A percentile compares a stretch with the other conserved stretches of the same genome.
Conservation (phyloP, 2,888 invertebrate genomes). For the Leptopilina syphax region DNA sequence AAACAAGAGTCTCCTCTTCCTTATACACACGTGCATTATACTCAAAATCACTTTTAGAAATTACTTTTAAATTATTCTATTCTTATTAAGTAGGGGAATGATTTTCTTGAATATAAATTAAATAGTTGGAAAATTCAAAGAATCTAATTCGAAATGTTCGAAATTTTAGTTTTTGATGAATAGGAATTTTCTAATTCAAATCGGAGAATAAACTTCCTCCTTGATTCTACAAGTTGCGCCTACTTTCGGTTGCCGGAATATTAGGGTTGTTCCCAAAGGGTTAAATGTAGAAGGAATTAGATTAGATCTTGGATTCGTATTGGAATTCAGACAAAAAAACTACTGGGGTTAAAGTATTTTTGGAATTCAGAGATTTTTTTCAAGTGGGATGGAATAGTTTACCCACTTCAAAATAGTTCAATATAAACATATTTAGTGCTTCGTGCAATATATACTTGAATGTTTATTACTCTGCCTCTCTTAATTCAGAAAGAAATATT, state of each 20-base stretch:
- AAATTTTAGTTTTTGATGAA: not conserved
- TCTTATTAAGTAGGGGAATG: no score
- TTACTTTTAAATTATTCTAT: no score
- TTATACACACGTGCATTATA: no score
- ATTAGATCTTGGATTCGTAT: constrained; percentile 15
- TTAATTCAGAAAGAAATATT: no score
- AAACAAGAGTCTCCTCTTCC: constrained; percentile 47
- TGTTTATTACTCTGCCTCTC: no score
- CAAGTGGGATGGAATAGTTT: constrained; percentile 31
- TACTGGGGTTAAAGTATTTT: no score
- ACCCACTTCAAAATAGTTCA: constrained; percentile 8
- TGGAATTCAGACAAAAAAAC: not conserved
- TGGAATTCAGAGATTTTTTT: no score
- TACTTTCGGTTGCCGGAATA: constrained; percentile 3
- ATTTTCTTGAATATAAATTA: no score
- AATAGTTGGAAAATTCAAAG: no score
- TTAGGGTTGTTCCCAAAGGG: constrained; percentile 11
- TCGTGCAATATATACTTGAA: no score
- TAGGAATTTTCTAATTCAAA: constrained; percentile 16
- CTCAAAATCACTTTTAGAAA: no score
- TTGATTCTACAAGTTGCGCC: not conserved
- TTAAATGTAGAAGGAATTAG: not conserved
- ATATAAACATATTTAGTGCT: constrained; percentile 31
- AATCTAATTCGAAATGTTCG: not conserved
- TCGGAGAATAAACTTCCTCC: constrained; percentile 23